Base-by-base conservation (phyloP, 2,888 invertebrate genomes). In the Calameuta filiformis region DNA sequence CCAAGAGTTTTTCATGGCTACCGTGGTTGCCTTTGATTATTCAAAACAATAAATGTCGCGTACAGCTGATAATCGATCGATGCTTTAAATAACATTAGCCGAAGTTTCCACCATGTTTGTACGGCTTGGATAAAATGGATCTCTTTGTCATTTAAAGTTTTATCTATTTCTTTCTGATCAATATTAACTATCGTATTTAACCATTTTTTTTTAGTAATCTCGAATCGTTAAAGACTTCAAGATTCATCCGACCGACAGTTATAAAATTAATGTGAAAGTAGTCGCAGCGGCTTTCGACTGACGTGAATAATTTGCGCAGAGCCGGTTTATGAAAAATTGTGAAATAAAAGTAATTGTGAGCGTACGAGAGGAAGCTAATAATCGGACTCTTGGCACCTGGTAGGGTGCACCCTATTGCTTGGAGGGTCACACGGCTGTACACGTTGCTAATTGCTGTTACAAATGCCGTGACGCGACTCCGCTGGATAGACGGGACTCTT, bases 401-500 rank as follows among this genome's bases (percentile, higher is more conserved):
- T 56, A 23, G 56, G 56, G 23, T 56, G 56, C 23, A 56, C 56
- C 56, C 56, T 56, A 56, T 56, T 56, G 56, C 56, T 56, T 56
- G 56, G 56, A 56, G 56, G 56, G 23, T 56, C 23, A 23, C 56
- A 56, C 56, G 9, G 9, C 23, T 56, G 56, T 56, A 9, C 23
- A 23, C 56, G 56, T 56, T 83, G 82, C 83, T 85, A 85, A 86
- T 85, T 85, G 85, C 81, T 81, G 82, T 80, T 82, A 79, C 82
- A 80, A 81, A 77, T 81, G 79, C 75, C 79, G 75, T 80, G 75
- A 80, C 78, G 79, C 80, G 76, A 40, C 37, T 30, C 34, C 76
- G 77, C 40, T 40, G 30, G 68, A 77, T 77, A 78, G 77, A 81
- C 79, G 81, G 81, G 77, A 79, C 83, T 83, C 89, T 89, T 89